Conservation (phyloP, 2,888 invertebrate species). For the Nephrocerus scutellatus region DNA sequence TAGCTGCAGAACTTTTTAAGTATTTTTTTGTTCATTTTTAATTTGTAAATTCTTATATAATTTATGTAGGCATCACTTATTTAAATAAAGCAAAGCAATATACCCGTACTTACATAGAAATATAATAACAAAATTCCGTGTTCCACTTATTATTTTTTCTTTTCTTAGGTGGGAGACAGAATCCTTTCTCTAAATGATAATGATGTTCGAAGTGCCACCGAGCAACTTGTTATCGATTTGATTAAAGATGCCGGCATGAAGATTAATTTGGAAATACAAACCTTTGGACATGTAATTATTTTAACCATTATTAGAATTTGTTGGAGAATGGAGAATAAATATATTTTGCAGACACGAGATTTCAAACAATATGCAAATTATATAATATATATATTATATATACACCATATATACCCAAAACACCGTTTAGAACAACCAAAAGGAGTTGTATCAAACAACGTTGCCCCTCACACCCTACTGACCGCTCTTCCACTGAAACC, state of each 20-base stretch:
- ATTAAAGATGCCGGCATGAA: conserved; percentile 86
- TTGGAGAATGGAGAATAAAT: no score
- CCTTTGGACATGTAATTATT: conserved; percentile 46
- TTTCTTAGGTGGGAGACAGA: conserved; percentile 41
- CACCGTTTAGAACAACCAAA: no score
- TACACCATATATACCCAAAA: no score
- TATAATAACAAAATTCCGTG: neutral
- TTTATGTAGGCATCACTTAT: neutral
- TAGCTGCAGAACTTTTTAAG: no score
- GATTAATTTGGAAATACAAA: conserved; percentile 85
- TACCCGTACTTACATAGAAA: neutral
- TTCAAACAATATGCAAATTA: no score
- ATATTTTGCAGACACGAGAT: no score
- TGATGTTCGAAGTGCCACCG: conserved; percentile 83
- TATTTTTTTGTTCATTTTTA: neutral
- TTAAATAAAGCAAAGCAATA: neutral
- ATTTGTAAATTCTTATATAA: neutral
- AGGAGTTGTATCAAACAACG: no score
- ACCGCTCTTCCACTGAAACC: no score
- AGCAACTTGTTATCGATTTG: conserved; percentile 89
- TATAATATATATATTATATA: no score
- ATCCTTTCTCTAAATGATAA: conserved; percentile 76
- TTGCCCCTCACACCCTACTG: no score
- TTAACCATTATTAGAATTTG: no score
- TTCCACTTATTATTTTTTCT: neutral